Percentiles rank a stretch among this genome's conserved stretches.
phyloP scores from a whole-genome alignment of 2,797 vertebrate genomes.

The Natrix natrix region DNA sequence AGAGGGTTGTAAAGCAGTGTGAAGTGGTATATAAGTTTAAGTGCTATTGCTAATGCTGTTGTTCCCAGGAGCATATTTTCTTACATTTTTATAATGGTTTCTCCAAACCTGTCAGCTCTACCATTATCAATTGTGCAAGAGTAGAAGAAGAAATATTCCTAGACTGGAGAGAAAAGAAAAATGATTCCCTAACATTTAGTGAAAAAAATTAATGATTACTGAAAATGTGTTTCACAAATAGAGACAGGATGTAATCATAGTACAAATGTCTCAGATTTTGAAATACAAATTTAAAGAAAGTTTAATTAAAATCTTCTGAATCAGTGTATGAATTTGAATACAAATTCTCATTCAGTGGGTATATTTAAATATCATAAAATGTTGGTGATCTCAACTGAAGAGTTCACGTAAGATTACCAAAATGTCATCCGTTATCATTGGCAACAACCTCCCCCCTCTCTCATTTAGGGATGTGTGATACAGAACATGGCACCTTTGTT shows the following conservation, averaged over 20 bases:
- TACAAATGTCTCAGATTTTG: background rate
- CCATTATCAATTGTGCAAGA: background rate
- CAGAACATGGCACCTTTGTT: background rate
- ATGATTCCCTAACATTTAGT: background rate
- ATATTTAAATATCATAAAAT: background rate
- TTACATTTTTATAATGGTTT: slow-evolving; percentile 6
- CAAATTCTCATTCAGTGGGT: background rate
- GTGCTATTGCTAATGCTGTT: background rate
- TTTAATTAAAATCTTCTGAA: background rate
- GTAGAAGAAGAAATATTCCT: background rate
- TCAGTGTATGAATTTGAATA: background rate
- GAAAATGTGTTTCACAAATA: background rate
- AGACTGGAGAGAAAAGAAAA: background rate
- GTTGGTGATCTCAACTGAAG: background rate
- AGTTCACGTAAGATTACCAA: background rate
- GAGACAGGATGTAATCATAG: background rate
- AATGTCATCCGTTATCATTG: background rate
- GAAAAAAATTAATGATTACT: background rate
- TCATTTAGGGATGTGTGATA: background rate
- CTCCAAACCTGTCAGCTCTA: background rate
- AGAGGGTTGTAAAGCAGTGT: background rate
- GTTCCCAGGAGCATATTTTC: background rate
- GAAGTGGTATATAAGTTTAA: background rate
- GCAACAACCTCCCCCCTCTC: no score
- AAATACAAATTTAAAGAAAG: background rate